Evolutionary conservation across 2,113 vertebrate genomes (phyloP).

Genomic region (Eclectus roratus): DNA sequence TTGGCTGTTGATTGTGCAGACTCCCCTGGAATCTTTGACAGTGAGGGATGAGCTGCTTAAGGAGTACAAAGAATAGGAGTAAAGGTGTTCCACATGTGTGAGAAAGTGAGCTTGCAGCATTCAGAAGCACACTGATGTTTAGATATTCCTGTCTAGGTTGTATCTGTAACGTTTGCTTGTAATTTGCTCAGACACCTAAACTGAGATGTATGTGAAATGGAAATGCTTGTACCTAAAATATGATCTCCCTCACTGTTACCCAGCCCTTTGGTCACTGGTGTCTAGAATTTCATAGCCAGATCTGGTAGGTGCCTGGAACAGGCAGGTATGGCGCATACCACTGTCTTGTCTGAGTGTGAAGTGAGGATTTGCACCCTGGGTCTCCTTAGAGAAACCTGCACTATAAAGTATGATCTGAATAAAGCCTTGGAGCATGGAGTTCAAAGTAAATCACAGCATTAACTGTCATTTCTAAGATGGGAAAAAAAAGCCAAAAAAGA

Average conservation of each 20-base stretch:
- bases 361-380: not conserved
- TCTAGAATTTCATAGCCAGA: not conserved
- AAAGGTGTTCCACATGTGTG: not conserved
- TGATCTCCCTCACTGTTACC: not conserved
- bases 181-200: not conserved
- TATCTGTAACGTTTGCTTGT: not conserved
- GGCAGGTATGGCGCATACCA: too few relatives aligned
- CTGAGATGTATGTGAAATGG: not conserved
- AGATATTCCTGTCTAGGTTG: not conserved
- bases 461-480: not conserved
- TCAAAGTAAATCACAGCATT: not conserved
- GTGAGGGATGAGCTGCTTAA: not conserved
- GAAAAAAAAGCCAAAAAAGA: not conserved
- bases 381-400: accelerated
- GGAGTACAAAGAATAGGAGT: not conserved
- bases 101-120: not conserved
- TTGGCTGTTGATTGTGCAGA: not conserved
- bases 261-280: not conserved
- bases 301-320: not conserved
- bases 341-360: not conserved
- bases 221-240: not conserved
- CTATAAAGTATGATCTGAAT: not conserved
- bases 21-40: not conserved
- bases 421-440: not conserved
- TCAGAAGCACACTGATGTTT: not conserved